phyloP scores from a whole-genome alignment of 2,888 invertebrate genomes.

The Linnaemya tessellans region DNA sequence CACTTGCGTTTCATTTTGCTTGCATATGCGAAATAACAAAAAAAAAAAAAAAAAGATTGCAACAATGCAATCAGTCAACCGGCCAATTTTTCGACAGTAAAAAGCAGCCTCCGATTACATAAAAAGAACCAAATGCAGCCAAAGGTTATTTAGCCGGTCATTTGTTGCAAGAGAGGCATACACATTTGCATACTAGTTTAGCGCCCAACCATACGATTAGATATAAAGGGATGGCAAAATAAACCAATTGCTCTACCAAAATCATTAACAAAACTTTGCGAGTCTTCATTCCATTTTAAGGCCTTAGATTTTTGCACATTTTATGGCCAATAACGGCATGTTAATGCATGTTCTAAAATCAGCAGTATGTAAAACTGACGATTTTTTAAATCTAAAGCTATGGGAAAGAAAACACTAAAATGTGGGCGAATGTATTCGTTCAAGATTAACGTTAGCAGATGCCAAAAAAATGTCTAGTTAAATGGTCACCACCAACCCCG shows the following conservation, averaged over 20 bases:
- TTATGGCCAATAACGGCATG: slow-evolving; percentile 6
- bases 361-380: slow-evolving; percentile 8
- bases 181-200: background rate
- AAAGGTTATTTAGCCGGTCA: slow-evolving; percentile 69
- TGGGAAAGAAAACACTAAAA: background rate
- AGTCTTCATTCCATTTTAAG: background rate
- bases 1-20: slow-evolving; percentile 59
- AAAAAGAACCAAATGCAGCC: slow-evolving; percentile 56
- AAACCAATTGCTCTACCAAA: slow-evolving; percentile 57
- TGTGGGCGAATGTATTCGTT: no score
- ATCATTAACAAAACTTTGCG: slow-evolving; percentile 14
- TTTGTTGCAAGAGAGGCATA: slow-evolving; percentile 36
- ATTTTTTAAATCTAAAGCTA: background rate
- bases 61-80: slow-evolving; percentile 75
- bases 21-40: slow-evolving; percentile 59
- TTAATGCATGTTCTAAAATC: slow-evolving; percentile 21
- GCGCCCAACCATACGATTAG: slow-evolving; percentile 20
- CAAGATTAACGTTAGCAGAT: no score
- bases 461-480: no score
- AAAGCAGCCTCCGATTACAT: slow-evolving; percentile 51
- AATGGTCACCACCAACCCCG: no score
- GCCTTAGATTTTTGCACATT: slow-evolving; percentile 9
- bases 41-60: slow-evolving; percentile 35
- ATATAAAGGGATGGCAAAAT: slow-evolving; percentile 47
- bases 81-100: slow-evolving; percentile 63